These are phyloP conservation scores for Petrolisthes cinctipes DNA, from an alignment of 2,888 invertebrate genomes.

Conservation along the genomic window DNA sequence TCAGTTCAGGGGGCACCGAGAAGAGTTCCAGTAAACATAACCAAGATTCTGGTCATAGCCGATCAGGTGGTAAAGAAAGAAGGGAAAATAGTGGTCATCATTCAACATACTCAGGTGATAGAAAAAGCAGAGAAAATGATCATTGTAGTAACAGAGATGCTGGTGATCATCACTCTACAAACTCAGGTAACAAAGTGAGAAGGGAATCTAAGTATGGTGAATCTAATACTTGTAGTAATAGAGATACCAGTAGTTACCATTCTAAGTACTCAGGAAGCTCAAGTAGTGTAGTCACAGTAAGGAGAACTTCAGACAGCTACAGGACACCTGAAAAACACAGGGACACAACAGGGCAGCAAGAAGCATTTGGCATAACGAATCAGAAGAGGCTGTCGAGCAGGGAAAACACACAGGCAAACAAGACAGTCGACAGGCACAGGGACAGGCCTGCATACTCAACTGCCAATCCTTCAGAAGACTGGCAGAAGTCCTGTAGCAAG, in stretches of 20 bases:
- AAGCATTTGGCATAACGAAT: too few relatives aligned
- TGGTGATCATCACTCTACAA: background rate
- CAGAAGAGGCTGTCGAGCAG: background rate
- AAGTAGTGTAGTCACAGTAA: background rate
- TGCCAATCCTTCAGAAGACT: too few relatives aligned
- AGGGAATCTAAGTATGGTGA: background rate
- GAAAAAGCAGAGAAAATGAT: background rate
- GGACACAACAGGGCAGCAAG: background rate
- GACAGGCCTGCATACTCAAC: too few relatives aligned
- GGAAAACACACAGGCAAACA: too few relatives aligned
- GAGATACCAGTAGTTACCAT: background rate
- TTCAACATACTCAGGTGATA: background rate
- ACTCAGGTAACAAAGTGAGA: background rate
- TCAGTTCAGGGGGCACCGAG: background rate
- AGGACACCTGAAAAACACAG: background rate
- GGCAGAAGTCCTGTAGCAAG: background rate
- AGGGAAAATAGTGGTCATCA: background rate
- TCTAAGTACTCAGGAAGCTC: background rate
- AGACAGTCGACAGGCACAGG: too few relatives aligned
- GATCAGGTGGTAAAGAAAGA: background rate
- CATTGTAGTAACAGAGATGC: background rate
- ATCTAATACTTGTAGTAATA: conserved; percentile 1
- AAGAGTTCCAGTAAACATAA: background rate
- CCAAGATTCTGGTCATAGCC: background rate
- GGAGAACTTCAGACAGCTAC: background rate